phyloP scores from a whole-genome alignment of 2,797 vertebrate genomes.

The Cryptoprocta ferox region DNA sequence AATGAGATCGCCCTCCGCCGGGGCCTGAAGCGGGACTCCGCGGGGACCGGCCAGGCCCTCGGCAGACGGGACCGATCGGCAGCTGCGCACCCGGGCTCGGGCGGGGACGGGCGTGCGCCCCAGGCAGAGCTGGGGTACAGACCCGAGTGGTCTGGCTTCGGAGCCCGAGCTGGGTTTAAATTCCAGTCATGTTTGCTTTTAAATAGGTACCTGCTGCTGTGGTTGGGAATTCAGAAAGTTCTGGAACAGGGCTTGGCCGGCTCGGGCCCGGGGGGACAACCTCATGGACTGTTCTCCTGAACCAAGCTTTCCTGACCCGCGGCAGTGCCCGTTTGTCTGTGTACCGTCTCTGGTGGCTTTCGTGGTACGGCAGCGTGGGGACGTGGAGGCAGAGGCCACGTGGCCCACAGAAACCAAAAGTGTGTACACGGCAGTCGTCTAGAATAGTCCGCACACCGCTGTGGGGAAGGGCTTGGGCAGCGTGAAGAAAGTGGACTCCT shows the following conservation, averaged over 20 bases:
- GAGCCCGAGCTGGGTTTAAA: background rate
- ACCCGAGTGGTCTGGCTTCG: background rate
- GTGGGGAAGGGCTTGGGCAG: background rate
- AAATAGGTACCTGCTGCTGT: background rate
- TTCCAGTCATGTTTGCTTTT: background rate
- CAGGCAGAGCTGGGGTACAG: background rate
- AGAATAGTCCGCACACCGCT: background rate
- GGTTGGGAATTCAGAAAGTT: background rate
- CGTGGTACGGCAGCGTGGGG: background rate
- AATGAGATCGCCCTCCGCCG: background rate
- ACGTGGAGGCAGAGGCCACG: background rate
- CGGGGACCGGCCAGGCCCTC: background rate
- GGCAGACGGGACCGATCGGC: background rate
- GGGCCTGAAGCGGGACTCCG: background rate
- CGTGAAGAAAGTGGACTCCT: accelerated
- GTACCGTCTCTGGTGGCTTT: background rate
- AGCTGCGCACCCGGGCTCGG: background rate
- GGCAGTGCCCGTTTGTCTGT: accelerated
- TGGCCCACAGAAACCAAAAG: background rate
- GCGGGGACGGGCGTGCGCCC: accelerated
- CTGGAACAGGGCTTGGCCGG: background rate
- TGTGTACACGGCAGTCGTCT: background rate
- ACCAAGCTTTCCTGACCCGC: background rate
- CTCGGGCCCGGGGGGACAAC: background rate
- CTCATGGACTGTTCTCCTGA: background rate